phyloP scores from a whole-genome alignment of 2,113 vertebrate species.

The Aegithalos caudatus region DNA sequence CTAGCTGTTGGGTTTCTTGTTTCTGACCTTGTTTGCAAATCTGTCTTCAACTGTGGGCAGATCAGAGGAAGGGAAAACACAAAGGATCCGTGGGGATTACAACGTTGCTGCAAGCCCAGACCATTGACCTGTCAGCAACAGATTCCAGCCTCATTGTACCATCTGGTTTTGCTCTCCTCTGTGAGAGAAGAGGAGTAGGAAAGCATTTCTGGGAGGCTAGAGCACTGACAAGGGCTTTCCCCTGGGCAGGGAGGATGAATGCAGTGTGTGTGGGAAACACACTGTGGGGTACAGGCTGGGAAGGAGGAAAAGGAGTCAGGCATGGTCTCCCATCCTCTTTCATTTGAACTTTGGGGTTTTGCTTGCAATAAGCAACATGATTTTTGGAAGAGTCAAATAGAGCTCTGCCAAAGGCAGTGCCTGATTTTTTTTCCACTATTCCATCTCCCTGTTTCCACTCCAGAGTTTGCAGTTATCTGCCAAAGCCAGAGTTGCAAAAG shows the following conservation, averaged over 20 bases:
- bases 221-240: not conserved
- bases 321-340: not conserved
- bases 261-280: not conserved
- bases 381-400: not conserved
- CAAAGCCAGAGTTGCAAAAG: not conserved
- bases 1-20: not conserved
- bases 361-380: not conserved
- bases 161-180: constrained; percentile 19
- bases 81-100: not conserved
- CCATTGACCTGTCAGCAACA: not conserved
- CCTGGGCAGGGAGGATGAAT: not conserved
- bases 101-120: not conserved
- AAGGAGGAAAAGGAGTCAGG: not conserved
- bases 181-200: not conserved
- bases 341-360: not conserved
- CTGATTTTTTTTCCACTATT: not conserved
- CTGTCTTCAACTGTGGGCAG: constrained; percentile 20
- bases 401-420: not conserved
- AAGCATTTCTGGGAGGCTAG: not conserved
- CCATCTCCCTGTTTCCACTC: not conserved
- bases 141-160: not conserved
- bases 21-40: not conserved
- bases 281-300: not conserved
- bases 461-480: not conserved
- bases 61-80: constrained; percentile 27